These are phyloP conservation scores for Melanotaenia maccullochi DNA, from an alignment of 2,797 vertebrate species.

Conservation along the genomic window DNA sequence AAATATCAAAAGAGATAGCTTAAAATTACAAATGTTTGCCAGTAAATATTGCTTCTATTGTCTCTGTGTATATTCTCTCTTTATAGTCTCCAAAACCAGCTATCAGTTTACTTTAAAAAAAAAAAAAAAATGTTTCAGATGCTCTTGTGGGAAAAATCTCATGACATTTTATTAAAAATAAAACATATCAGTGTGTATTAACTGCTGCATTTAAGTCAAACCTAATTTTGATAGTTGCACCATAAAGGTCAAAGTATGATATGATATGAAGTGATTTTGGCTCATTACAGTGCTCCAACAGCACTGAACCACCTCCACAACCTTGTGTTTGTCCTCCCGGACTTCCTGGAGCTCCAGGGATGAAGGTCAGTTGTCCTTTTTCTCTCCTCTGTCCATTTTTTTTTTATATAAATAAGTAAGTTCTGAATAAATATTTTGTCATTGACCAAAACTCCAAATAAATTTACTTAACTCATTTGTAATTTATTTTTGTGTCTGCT, in stretches of 20 bases:
- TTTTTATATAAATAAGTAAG: background rate
- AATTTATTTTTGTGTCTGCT: conserved; percentile 1
- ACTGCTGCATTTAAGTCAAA: background rate
- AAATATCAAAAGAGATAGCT: conserved; percentile 55
- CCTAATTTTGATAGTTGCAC: background rate
- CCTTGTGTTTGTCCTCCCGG: conserved; percentile 93
- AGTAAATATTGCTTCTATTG: conserved; percentile 5
- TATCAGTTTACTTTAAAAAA: conserved; percentile 24
- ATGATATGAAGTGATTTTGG: background rate
- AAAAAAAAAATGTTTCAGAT: background rate
- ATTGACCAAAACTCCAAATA: background rate
- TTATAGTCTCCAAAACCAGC: conserved; percentile 8
- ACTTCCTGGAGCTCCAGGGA: conserved; percentile 87
- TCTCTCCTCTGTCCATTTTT: background rate
- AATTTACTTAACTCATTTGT: background rate
- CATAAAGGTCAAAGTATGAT: background rate
- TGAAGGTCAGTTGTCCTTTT: conserved; percentile 84
- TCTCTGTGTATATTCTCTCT: conserved; percentile 1
- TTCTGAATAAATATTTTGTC: background rate
- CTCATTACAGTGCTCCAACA: conserved; percentile 88
- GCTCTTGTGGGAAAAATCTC: conserved; percentile 4
- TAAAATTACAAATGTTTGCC: conserved; percentile 31
- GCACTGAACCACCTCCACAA: conserved; percentile 86
- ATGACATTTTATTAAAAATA: conserved; percentile 1
- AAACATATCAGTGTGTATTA: background rate